Evolutionary conservation across 2,888 invertebrate species (phyloP), one percentile per base, ranked within the genome.

Genomic region (Eulithis testata): DNA sequence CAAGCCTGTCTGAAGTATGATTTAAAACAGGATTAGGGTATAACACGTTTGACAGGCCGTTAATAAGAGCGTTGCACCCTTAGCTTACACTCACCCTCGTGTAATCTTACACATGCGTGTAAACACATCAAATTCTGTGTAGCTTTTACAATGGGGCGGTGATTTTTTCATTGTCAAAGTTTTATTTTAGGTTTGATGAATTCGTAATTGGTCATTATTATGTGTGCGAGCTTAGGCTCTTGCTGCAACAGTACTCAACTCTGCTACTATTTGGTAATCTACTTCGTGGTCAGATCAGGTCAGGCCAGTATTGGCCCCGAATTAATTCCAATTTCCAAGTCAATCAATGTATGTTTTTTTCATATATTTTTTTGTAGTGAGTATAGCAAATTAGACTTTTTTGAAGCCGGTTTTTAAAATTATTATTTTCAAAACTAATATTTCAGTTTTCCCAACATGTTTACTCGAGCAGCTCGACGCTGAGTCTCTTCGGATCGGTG

Each of bases 31-130:
- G 85, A 88, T 89, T 87, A 85, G 80, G 81, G 86, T 83, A 83
- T 78, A 81, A 84, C 80, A 79, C 78, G 84, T 89, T 84, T 87
- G 91, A 88, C 89, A 82, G 86, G 80, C 79, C 85, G 87, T 90
- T 91, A 91, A 91, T 91, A 90, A 89, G 86, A 84, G 83, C 79
- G 76, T 83, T 83, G 81, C 89, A 83, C 91, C 90, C 91, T 89
- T 91, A 87, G 86, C 89, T 87, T 81, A 84, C 87, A 86, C 87
- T 81, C 81, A 82, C 87, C 89, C 88, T 80, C 77, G 71, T 81
- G 77, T 84, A 85, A 85, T 84, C 81, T 79, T 77, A 78, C 80
- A 80, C 80, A 79, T 74, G 81, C 82, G 81, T 82, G 82, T 81
- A 85, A 87, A 84, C 83, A 76, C 76, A 71, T 73, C 75, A 70